These are phyloP conservation scores for Neodiprion virginianus DNA, from an alignment of 1,140 invertebrate genomes.

Conservation along the genomic window DNA sequence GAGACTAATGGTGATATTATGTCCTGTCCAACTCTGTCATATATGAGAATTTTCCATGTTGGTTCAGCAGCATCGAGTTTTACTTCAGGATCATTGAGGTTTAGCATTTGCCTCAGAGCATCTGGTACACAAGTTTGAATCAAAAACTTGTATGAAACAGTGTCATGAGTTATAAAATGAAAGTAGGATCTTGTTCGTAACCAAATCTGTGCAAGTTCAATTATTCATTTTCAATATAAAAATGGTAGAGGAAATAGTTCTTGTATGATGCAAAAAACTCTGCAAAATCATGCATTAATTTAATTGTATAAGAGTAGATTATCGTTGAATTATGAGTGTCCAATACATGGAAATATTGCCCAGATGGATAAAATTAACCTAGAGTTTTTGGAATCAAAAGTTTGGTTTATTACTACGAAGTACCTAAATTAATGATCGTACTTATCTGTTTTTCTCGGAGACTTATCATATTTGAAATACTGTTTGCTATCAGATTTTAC, in stretches of 20 bases:
- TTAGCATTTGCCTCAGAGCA: conserved; percentile 93
- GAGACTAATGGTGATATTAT: conserved; percentile 97
- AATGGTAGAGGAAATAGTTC: not conserved
- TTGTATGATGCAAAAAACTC: not conserved
- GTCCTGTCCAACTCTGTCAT: conserved; percentile 95
- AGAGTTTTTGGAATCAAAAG: conserved; percentile 11
- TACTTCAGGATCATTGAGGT: conserved; percentile 83
- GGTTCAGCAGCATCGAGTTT: conserved; percentile 83
- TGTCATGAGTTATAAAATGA: not conserved
- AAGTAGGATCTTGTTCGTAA: not conserved
- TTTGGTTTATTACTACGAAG: conserved; percentile 12
- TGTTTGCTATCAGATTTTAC: not conserved
- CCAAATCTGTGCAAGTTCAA: not conserved
- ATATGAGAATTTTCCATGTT: conserved; percentile 95
- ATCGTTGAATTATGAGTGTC: not conserved
- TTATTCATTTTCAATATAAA: not conserved
- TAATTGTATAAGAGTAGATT: too few species aligned
- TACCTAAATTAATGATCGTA: conserved; percentile 50
- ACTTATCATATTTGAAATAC: conserved; percentile 65
- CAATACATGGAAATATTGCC: not conserved
- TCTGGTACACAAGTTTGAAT: conserved; percentile 60
- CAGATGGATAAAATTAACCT: not conserved
- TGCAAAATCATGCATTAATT: conserved; percentile 20
- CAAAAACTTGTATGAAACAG: conserved; percentile 9
- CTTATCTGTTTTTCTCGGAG: conserved; percentile 77